Conservation (phyloP, 2,888 invertebrate species). For the Dryomyza anilis region DNA sequence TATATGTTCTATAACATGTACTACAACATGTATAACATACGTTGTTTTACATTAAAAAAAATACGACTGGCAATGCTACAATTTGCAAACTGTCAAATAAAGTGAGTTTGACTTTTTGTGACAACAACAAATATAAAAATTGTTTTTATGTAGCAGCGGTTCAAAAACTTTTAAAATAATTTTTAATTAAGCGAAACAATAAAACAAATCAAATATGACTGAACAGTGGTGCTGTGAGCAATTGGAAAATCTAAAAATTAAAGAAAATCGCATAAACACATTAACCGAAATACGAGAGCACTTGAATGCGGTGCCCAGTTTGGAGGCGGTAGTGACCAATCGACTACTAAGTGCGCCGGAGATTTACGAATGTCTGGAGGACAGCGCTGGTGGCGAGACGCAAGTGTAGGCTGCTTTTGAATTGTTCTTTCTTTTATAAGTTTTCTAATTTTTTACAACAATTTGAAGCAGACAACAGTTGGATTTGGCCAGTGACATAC, state of each 20-base stretch:
- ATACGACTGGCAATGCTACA: no score
- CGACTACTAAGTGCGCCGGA: conserved; percentile 64
- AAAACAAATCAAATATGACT: conserved; percentile 41
- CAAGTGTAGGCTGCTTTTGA: background rate
- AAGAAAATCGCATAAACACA: conserved; percentile 60
- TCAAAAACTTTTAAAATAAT: background rate
- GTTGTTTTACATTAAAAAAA: no score
- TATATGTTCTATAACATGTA: no score
- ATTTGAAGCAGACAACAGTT: conserved; percentile 65
- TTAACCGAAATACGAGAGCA: conserved; percentile 62
- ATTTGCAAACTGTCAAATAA: conserved; percentile 1
- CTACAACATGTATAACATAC: no score
- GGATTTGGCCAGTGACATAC: conserved; percentile 69
- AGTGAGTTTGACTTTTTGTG: background rate
- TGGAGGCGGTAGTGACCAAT: conserved; percentile 59
- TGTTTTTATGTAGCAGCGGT: background rate
- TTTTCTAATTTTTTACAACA: background rate
- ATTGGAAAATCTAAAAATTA: conserved; percentile 60
- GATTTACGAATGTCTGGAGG: conserved; percentile 70
- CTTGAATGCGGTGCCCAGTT: conserved; percentile 53
- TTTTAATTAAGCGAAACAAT: background rate
- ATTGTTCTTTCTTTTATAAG: background rate
- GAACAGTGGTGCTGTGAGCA: conserved; percentile 64
- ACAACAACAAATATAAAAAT: background rate
- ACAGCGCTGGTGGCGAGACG: conserved; percentile 33